These are phyloP conservation scores for Hydroisotoma schaefferi DNA, from an alignment of 2,888 invertebrate species.

Conservation along the genomic window DNA sequence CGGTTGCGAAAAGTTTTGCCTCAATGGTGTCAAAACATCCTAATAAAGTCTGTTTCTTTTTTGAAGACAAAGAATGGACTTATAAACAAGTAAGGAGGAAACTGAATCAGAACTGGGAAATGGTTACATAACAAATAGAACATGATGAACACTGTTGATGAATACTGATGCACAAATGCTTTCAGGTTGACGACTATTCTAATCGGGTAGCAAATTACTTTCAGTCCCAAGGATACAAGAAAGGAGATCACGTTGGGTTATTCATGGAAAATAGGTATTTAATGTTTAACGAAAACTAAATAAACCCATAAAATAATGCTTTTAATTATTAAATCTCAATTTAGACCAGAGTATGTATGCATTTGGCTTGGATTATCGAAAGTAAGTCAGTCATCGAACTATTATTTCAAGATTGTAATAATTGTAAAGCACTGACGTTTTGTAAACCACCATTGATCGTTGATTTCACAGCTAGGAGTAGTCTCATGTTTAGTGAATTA, in stretches of 20 bases:
- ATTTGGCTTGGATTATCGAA: conserved; percentile 84
- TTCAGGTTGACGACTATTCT: conserved; percentile 78
- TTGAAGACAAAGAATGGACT: conserved; percentile 78
- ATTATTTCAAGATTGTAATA: background rate
- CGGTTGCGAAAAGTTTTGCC: conserved; percentile 76
- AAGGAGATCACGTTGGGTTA: conserved; percentile 83
- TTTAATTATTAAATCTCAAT: too few relatives aligned
- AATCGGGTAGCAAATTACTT: conserved; percentile 77
- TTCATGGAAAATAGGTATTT: conserved; percentile 77
- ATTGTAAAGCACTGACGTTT: background rate
- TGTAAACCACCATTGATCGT: background rate
- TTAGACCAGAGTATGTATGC: conserved; percentile 83
- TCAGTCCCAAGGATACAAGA: conserved; percentile 71
- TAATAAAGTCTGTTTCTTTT: conserved; percentile 76
- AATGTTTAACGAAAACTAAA: background rate
- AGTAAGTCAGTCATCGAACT: conserved; percentile 18
- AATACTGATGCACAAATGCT: conserved; percentile 44
- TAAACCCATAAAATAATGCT: too few relatives aligned
- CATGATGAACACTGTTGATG: background rate
- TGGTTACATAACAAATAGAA: background rate
- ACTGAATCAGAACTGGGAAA: conserved; percentile 3
- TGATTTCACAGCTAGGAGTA: conserved; percentile 66
- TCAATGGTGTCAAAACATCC: conserved; percentile 71
- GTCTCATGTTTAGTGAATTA: conserved; percentile 88
- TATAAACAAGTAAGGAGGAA: conserved; percentile 66